Base-by-base conservation (phyloP, 1,140 invertebrate genomes). In the Drosophila asahinai region DNA sequence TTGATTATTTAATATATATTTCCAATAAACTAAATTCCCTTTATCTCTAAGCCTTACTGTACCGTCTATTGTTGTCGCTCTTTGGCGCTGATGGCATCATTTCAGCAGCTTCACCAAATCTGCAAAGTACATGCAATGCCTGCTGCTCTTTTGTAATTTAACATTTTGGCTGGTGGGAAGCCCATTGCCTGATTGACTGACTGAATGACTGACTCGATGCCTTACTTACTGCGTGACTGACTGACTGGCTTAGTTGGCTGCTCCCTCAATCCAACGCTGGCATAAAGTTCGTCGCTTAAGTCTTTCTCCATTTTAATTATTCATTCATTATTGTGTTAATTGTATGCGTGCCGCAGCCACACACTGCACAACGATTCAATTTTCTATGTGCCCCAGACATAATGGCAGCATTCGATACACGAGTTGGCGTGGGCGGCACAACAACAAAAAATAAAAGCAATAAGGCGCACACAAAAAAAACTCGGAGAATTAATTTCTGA, bases 321-420 rank as follows among this genome's bases (percentile, higher is more conserved):
- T 86, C 78, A 86, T 86, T 86, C 82, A 86, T 57, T 57, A 61
- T 82, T 86, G 74, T 79, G 78, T 75, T 86, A 86, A 86, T 86
- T 86, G 79, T 86, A 86, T 86, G 82, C 83, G 83, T 86, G 83
- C 81, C 77, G 65, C 47, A 79, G 74, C 81, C 77, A 59, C 51
- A 83, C 82, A 73, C 52, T 60, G 70, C 70, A 73, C 71, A 73
- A 38, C 47, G 47, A 66, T 71, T 78, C 62, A 72, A 81, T 81
- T 84, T 81, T 84, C 77, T 66, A 58, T 78, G 58, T 59, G 55
- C 48, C 82, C 67, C 71, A 86, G 82, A 86, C 82, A 82, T 86
- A 86, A 82, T 86, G 82, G 82, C 82, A 86, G 82, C 82, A 71
- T 74, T 86, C 64, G 64, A 30, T 43, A 43, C 51, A 70, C 49